phyloP scores from a whole-genome alignment of 2,888 invertebrate genomes.

The Melanchra persicariae region DNA sequence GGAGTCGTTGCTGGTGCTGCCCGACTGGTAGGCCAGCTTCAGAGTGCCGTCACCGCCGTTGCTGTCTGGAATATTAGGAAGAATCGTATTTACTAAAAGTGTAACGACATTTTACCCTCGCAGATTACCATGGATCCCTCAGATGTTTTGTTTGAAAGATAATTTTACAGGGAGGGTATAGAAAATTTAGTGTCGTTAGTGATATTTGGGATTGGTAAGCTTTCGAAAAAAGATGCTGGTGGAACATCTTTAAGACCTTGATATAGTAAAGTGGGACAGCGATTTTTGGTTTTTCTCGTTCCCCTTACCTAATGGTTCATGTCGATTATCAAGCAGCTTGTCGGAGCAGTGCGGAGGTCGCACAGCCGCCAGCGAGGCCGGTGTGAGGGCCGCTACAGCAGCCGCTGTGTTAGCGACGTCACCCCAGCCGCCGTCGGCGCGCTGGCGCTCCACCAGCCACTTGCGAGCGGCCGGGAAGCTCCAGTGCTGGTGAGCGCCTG shows the following conservation, averaged over 20 bases:
- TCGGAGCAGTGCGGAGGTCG: constrained; percentile 90
- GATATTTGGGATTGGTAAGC: neutral
- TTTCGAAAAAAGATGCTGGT: no score
- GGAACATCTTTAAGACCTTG: neutral
- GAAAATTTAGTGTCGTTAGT: neutral
- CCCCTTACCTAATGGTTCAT: constrained; percentile 88
- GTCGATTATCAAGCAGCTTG: constrained; percentile 88
- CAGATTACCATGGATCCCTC: neutral
- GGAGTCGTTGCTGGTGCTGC: constrained; percentile 90
- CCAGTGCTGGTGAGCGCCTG: constrained; percentile 92
- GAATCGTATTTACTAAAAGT: neutral
- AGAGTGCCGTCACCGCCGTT: constrained; percentile 87
- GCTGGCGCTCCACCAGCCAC: constrained; percentile 94
- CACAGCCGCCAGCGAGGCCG: constrained; percentile 93
- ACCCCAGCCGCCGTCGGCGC: constrained; percentile 95
- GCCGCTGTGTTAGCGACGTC: constrained; percentile 94
- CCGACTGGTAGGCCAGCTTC: constrained; percentile 87
- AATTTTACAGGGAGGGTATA: neutral
- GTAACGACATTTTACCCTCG: neutral
- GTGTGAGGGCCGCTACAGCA: constrained; percentile 94
- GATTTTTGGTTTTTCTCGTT: neutral
- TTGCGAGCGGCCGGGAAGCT: constrained; percentile 94
- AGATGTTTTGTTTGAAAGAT: neutral
- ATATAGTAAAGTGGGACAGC: neutral
- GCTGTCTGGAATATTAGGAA: constrained; percentile 74